Conservation (phyloP, 2,113 vertebrate species). For the Podocnemis expansa region DNA sequence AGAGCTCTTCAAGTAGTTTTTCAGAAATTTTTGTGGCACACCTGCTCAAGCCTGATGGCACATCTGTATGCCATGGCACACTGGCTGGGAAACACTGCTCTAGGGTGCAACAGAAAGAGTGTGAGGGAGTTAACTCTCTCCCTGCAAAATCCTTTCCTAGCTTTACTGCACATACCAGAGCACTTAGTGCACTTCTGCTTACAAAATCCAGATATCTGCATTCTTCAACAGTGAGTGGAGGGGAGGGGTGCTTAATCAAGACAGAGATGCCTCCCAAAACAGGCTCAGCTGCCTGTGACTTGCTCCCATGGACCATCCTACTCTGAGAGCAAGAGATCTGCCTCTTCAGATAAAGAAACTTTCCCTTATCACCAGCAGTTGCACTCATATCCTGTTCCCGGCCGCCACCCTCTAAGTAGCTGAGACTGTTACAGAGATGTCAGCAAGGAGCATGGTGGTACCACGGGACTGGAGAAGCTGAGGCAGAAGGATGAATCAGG, state of each 20-base stretch:
- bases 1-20: too few species aligned
- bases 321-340: neutral
- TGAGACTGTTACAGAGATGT: neutral
- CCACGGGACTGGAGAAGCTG: neutral
- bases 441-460: neutral
- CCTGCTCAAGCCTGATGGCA: too few species aligned
- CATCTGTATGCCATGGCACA: too few species aligned
- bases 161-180: accelerated
- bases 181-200: neutral
- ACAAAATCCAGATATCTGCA: neutral
- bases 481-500: neutral
- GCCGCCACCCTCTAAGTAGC: neutral
- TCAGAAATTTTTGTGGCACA: too few species aligned
- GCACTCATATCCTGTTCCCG: neutral
- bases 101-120: neutral
- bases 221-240: accelerated
- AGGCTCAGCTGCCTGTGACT: neutral
- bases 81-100: too few species aligned
- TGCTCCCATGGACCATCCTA: neutral
- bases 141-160: neutral
- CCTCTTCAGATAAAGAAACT: neutral
- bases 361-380: neutral
- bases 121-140: neutral
- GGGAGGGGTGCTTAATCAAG: neutral
- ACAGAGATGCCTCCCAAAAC: neutral